These are phyloP conservation scores for Melanocharis versteri DNA, from an alignment of 2,113 vertebrate genomes.

Conservation along the genomic window DNA sequence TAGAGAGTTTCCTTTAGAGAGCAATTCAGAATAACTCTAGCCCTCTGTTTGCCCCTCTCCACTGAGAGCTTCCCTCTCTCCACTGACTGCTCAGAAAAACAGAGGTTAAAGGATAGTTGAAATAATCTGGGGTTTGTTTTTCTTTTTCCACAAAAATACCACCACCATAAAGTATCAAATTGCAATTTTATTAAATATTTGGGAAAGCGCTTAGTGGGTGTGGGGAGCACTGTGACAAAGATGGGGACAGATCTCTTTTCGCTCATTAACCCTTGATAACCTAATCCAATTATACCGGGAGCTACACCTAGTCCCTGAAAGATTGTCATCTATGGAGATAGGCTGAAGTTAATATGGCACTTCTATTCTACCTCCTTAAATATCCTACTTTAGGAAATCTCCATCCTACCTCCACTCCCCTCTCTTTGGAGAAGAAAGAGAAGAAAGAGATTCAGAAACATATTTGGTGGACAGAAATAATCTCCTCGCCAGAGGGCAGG, in stretches of 20 bases:
- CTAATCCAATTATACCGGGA: not conserved
- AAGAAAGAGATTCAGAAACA: not conserved
- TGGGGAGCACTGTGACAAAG: fast-evolving
- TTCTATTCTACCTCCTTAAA: not conserved
- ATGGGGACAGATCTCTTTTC: not conserved
- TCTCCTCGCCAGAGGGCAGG: not conserved
- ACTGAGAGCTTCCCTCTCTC: not conserved
- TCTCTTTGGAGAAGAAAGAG: not conserved
- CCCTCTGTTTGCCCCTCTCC: not conserved
- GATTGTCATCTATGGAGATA: not conserved
- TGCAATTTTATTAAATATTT: not conserved
- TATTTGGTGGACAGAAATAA: not conserved
- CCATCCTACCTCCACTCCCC: not conserved
- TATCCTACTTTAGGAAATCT: not conserved
- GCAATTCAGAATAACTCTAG: constrained; percentile 4
- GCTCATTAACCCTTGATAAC: not conserved
- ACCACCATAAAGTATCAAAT: not conserved
- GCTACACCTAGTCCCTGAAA: not conserved
- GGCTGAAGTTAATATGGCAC: not conserved
- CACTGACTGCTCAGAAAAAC: not conserved
- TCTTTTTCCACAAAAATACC: not conserved
- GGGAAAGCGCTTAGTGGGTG: not conserved
- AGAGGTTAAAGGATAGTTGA: not conserved
- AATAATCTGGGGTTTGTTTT: not conserved
- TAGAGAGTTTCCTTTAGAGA: constrained; percentile 11